Evolutionary conservation across 2,113 vertebrate genomes (phyloP), one percentile per base, ranked within the genome.

Genomic region (Ceyx melanurus): DNA sequence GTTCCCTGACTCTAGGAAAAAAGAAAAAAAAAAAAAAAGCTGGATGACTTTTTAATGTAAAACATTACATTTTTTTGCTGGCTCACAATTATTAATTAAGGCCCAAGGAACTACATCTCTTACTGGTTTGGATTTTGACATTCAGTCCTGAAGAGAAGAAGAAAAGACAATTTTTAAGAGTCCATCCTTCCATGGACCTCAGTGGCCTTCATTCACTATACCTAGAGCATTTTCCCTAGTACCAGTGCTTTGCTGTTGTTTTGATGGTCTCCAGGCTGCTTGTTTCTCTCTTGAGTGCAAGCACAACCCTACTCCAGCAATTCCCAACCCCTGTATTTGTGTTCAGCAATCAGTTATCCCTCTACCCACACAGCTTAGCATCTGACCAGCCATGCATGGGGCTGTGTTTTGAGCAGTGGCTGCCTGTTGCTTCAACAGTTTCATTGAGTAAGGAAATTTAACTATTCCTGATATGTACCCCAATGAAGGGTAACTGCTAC

Each of bases 331-430:
- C 16, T 61, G 21, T 26, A 7, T 91, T 92, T 79, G 66, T 67
- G 53, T 75, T 78, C 73, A 82, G 37, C 56, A 37, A 37, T 94
- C 65, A 82, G 60, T 91, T 86, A 62, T 57, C 71, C 31, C 56
- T 90, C 64, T 72, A 80, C 75, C 79, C 82, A 86, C 65, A 29
- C 45, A 82, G 60, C 48, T 10, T 15, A 79, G 58, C n/a, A 50
- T 88, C 58, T 58, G 67, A 79, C 37, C 62, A 54, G 65, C 64
- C 43, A 37, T 20, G 28, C 75, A 71, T 70, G 60, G 60, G 76
- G 64, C 56, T 9, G 0, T 33, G 58, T 80, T 88, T 70, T 73
- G 82, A 78, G 76, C 0, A 2, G 86, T 71, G 93, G 68, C 57
- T 94, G 73, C 9, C 23, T 73, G 26, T 53, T 64, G 75, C 65